These are phyloP conservation scores for Emydocephalus ijimae DNA, from an alignment of 2,113 vertebrate species.

Conservation along the genomic window DNA sequence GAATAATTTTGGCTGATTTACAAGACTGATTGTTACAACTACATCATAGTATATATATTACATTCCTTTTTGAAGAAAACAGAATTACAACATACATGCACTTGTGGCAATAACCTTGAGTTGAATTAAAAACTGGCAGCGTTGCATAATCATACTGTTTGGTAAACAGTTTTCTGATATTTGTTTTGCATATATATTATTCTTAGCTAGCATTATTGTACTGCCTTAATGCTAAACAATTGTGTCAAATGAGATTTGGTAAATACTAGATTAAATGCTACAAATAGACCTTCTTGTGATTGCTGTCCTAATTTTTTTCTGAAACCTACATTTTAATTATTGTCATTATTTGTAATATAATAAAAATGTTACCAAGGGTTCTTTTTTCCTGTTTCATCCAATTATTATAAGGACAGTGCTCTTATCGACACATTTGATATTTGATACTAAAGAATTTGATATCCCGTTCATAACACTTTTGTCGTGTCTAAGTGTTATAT, in stretches of 20 bases:
- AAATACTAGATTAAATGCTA: slow-evolving; percentile 46
- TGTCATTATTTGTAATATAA: neutral
- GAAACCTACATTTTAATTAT: neutral
- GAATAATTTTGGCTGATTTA: neutral
- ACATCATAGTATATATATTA: neutral
- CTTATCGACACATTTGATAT: neutral
- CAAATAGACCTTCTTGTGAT: slow-evolving; percentile 23
- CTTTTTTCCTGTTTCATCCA: neutral
- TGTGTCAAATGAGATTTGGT: slow-evolving; percentile 52
- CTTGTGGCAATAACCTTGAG: neutral
- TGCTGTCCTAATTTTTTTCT: slow-evolving; percentile 8
- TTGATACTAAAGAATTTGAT: neutral
- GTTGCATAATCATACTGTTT: neutral
- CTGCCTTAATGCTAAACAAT: slow-evolving; percentile 44
- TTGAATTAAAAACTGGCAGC: neutral
- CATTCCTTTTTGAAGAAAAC: neutral
- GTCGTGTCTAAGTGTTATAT: neutral
- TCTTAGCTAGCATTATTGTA: slow-evolving; percentile 6
- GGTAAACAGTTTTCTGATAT: neutral
- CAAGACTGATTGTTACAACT: neutral
- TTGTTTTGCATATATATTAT: neutral
- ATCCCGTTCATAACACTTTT: neutral
- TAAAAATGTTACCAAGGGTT: neutral
- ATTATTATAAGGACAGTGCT: neutral
- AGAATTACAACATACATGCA: neutral